These are phyloP conservation scores for Platycheirus rosarum DNA, from an alignment of 2,888 invertebrate species.

Conservation along the genomic window DNA sequence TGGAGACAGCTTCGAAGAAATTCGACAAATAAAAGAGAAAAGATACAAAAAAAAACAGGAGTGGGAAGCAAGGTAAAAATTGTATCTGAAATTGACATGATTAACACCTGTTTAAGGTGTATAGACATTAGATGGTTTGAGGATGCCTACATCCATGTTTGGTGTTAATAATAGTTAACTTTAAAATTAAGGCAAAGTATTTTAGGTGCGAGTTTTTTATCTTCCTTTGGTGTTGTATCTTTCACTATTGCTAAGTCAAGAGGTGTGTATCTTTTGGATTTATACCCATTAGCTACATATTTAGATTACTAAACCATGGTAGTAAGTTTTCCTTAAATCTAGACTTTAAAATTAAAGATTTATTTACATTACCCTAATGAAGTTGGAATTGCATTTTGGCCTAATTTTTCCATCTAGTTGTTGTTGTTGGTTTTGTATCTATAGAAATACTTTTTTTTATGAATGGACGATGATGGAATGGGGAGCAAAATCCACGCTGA, in stretches of 20 bases:
- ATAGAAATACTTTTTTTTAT: neutral
- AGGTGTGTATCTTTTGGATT: constrained; percentile 26
- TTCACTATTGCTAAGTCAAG: constrained; percentile 4
- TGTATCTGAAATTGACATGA: constrained; percentile 55
- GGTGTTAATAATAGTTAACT: constrained; percentile 9
- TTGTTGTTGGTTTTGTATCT: constrained; percentile 21
- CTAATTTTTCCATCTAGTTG: constrained; percentile 45
- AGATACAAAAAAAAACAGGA: constrained; percentile 9
- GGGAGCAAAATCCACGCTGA: constrained; percentile 24
- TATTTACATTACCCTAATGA: constrained; percentile 56
- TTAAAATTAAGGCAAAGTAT: constrained; percentile 40
- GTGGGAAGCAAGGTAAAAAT: constrained; percentile 5
- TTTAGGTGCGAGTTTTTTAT: constrained; percentile 32
- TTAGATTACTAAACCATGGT: no score
- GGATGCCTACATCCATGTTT: constrained; percentile 1
- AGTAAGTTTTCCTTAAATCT: neutral
- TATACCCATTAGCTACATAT: no score
- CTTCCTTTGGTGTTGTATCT: no score
- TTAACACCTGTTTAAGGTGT: constrained; percentile 68
- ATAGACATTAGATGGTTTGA: neutral
- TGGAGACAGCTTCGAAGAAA: constrained; percentile 56
- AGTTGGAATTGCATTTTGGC: constrained; percentile 60
- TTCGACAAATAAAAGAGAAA: constrained; percentile 59
- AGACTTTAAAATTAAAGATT: constrained; percentile 36
- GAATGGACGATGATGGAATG: constrained; percentile 24